Base-by-base conservation (phyloP, 1,140 invertebrate genomes). In the Drosophila teissieri region DNA sequence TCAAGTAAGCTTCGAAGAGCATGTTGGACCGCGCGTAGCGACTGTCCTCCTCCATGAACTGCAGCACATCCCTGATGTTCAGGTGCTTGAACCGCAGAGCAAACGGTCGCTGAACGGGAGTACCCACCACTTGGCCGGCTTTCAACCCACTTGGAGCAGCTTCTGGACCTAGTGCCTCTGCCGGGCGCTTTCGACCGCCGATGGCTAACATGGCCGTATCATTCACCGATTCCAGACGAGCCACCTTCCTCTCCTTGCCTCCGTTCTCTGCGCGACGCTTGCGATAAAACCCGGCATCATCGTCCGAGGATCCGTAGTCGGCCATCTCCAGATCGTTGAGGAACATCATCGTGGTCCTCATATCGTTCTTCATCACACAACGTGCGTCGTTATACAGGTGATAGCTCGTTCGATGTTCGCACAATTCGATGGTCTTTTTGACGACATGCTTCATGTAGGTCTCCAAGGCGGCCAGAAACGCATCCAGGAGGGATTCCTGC, bases 1-100 rank as follows among this genome's bases (percentile, higher is more conserved):
- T 76, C 12, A 88, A 46, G 19, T 86, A 83, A 2, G 83, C 79
- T 31, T 76, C 55, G 36, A 48, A 58, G 11, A 86, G 58, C 52
- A 86, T 15, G 2, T 58, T 61, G 7, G 83, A 76, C 1, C 42
- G 40, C 0, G 17, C 14, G 36, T 62, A 86, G 17, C 79, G 83
- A 7, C 62, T 58, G 3, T 86, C 46, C 2, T 57, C 27, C 45
- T 72, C 75, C 67, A 86, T 49, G 11, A 83, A 78, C 24, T 61
- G 37, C 10, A 88, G 22, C 1, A 86, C 54, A 88, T 86, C 82
- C 58, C 52, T 70, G n/a, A 86, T 48, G 48, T 44, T 67, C 11
- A 86, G 17, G 31, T 75, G 52, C 36, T 86, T 86, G 5, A 48
- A 31, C 0, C 70, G 61, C 24, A 61, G 17, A 2, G 12, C 6